A percentile compares a stretch with the other conserved stretches of the same genome.
Conservation (phyloP, 2,888 invertebrate genomes). For the Eupithecia dodoneata region DNA sequence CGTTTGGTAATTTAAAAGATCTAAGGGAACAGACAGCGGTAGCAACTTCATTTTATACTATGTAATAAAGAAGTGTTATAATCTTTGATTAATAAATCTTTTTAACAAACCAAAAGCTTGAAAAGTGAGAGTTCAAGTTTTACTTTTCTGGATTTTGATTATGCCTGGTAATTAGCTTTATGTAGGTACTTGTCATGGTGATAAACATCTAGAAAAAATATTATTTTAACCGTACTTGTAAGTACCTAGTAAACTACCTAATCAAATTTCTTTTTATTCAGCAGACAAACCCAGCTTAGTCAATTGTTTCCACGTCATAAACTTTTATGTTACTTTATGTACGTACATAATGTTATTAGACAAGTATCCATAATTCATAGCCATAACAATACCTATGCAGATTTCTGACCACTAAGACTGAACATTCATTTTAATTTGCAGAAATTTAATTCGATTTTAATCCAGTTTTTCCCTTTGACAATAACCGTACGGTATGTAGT, state of each 20-base stretch:
- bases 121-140: neutral
- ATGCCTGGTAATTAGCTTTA: too few species aligned
- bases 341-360: neutral
- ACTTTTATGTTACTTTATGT: neutral
- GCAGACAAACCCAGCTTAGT: neutral
- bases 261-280: neutral
- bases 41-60: too few species aligned
- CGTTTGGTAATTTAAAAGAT: too few species aligned
- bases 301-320: conserved; percentile 3
- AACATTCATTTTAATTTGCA: neutral
- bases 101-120: too few species aligned
- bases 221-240: neutral
- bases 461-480: too few species aligned
- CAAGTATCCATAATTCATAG: neutral
- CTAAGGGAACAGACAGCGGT: too few species aligned
- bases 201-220: neutral
- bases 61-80: too few species aligned
- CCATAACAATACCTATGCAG: neutral
- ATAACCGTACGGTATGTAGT: too few species aligned
- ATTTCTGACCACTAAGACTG: neutral
- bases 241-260: neutral
- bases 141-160: too few species aligned
- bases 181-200: neutral
- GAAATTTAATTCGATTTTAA: neutral
- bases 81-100: too few species aligned